Evolutionary conservation across 2,888 invertebrate species (phyloP).

Genomic region (Melieria crassipennis): DNA sequence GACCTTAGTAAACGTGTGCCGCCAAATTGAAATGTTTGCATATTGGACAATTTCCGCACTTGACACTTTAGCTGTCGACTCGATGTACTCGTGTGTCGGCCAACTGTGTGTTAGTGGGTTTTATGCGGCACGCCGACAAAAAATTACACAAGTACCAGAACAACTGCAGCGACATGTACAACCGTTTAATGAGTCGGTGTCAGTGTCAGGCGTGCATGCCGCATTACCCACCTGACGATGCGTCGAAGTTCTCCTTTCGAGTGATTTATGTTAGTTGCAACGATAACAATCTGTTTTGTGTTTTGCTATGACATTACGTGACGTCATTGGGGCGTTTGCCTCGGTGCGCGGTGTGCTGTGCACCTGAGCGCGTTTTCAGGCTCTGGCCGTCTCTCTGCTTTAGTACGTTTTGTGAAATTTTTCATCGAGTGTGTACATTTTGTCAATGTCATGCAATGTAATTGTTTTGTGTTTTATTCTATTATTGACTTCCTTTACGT

Average conservation of each 20-base stretch:
- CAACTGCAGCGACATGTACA: neutral
- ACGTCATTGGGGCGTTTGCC: neutral
- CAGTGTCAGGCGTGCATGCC: neutral
- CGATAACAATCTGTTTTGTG: neutral
- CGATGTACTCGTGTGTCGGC: neutral
- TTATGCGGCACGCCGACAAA: neutral
- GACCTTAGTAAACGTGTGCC: neutral
- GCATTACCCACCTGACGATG: neutral
- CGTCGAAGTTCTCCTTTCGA: neutral
- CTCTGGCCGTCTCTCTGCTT: neutral
- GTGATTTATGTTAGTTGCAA: neutral
- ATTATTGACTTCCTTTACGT: neutral
- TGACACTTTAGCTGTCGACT: neutral
- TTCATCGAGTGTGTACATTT: neutral
- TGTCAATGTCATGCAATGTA: constrained; percentile 1
- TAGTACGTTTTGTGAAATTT: neutral
- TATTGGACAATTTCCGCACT: constrained; percentile 17
- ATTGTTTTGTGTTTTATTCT: neutral
- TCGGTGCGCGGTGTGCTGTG: neutral
- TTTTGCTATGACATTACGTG: constrained; percentile 3
- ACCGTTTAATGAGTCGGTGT: constrained; percentile 1
- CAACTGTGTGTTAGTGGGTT: neutral
- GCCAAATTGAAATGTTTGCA: neutral
- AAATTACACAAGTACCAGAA: neutral
- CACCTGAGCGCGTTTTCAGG: too few relatives aligned